Conservation (phyloP, 2,113 vertebrate species). For the Malurus elegans region DNA sequence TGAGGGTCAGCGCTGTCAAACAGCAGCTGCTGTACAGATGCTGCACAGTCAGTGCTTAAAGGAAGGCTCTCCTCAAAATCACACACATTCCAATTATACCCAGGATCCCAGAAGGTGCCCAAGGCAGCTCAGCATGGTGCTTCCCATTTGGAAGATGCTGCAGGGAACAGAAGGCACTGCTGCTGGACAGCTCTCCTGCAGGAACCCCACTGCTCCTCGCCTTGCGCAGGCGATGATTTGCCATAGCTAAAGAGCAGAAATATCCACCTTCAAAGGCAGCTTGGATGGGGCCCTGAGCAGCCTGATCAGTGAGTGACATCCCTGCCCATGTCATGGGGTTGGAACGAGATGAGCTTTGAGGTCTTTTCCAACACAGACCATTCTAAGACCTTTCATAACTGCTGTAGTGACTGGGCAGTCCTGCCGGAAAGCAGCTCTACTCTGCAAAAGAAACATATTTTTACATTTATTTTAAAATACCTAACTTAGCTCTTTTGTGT, state of each 20-base stretch:
- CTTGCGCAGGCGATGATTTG: accelerated
- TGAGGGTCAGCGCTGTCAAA: neutral
- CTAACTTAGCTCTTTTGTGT: neutral
- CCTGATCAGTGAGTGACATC: neutral
- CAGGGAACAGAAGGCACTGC: neutral
- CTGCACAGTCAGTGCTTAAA: neutral
- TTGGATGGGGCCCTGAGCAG: neutral
- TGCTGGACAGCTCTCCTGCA: neutral
- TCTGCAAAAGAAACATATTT: neutral
- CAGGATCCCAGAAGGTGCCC: neutral
- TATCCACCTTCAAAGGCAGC: neutral
- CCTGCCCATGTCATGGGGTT: neutral
- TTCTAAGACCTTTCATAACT: neutral
- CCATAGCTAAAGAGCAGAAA: neutral
- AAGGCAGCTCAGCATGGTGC: neutral
- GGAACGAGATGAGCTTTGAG: neutral
- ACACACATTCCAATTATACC: accelerated
- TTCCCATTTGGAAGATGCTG: neutral
- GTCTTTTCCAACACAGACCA: neutral
- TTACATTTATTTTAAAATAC: neutral
- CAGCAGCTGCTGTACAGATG: neutral
- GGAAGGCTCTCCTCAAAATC: neutral
- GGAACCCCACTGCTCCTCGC: neutral
- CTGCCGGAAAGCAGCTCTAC: neutral
- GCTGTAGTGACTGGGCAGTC: neutral